phyloP scores from a whole-genome alignment of 2,888 invertebrate species.

The Eretmocerus hayati region DNA sequence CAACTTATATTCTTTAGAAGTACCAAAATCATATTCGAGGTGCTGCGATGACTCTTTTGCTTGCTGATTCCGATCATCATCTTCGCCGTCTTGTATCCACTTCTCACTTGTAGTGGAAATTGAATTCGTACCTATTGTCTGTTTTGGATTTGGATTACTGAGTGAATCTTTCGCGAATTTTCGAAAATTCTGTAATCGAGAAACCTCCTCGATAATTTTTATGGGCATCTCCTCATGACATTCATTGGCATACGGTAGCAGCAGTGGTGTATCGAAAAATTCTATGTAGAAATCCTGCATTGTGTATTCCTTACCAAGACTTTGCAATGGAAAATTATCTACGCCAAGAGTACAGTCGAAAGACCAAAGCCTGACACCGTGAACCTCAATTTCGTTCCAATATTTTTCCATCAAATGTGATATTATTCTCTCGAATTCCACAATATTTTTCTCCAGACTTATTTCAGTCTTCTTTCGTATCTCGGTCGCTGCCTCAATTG shows the following conservation, averaged over 20 bases:
- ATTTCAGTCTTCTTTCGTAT: conserved; percentile 49
- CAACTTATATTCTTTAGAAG: conserved; percentile 23
- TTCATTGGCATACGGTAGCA: no score
- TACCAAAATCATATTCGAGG: background rate
- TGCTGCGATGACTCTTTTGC: no score
- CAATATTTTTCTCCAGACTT: conserved; percentile 51
- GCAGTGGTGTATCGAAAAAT: conserved; percentile 19
- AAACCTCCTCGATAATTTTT: no score
- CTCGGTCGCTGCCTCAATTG: conserved; percentile 43
- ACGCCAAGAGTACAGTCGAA: conserved; percentile 47
- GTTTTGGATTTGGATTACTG: no score
- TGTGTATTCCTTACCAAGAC: background rate
- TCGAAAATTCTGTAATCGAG: no score
- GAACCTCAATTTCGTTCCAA: conserved; percentile 54
- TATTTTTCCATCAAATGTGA: conserved; percentile 52
- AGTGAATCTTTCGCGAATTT: no score
- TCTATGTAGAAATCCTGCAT: conserved; percentile 15
- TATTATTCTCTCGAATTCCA: conserved; percentile 53
- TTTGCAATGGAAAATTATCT: conserved; percentile 53
- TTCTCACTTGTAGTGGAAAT: no score
- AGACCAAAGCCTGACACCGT: conserved; percentile 41
- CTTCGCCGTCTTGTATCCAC: no score
- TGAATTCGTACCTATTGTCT: no score
- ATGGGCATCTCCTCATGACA: no score
- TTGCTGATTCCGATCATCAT: no score